Evolutionary conservation across 2,888 invertebrate species (phyloP).

Genomic region (Drosophila diplacantha): DNA sequence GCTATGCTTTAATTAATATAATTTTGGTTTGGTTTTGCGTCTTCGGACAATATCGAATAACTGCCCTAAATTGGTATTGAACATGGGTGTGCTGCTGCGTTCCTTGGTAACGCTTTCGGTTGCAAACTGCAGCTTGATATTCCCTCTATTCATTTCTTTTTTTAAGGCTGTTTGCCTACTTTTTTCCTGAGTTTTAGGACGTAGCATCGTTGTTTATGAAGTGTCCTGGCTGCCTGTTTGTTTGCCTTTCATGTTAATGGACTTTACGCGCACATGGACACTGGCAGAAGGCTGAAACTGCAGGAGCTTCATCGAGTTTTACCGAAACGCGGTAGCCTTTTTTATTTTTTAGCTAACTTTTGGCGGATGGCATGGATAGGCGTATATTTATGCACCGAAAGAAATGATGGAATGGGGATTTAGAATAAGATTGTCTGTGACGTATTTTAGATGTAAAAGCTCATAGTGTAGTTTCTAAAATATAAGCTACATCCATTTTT

Average conservation of each 20-base stretch:
- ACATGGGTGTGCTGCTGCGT: neutral
- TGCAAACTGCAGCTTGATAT: constrained; percentile 14
- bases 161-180: neutral
- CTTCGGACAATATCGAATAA: neutral
- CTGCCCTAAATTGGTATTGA: neutral
- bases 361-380: constrained; percentile 27
- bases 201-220: constrained; percentile 53
- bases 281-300: constrained; percentile 29
- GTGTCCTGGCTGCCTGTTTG: constrained; percentile 59
- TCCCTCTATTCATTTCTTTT: constrained; percentile 1
- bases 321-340: constrained; percentile 11
- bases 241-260: constrained; percentile 68
- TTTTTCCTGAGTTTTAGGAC: constrained; percentile 12
- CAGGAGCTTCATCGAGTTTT: constrained; percentile 32
- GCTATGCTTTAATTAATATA: constrained; percentile 26
- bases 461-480: neutral
- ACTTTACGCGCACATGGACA: constrained; percentile 61
- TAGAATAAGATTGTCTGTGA: accelerated
- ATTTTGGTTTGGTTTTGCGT: neutral
- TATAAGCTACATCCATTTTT: neutral
- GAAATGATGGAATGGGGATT: neutral
- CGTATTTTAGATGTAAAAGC: too few species aligned
- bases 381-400: constrained; percentile 6
- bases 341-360: constrained; percentile 24
- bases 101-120: neutral